Base-by-base conservation (phyloP, 2,797 vertebrate species). In the Pangasius djambal region DNA sequence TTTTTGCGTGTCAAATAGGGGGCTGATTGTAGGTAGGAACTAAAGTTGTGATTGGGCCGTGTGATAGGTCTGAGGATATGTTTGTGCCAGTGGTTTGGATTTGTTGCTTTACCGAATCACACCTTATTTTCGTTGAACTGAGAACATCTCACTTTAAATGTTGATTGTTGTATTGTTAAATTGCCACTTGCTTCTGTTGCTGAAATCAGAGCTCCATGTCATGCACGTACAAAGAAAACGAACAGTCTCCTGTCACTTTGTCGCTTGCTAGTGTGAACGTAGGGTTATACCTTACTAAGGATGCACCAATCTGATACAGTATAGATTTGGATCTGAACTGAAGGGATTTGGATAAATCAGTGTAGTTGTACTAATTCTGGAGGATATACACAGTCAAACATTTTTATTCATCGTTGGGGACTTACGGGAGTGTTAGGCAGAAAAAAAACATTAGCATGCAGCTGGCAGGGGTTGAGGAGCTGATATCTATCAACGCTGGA, bases 401-500 rank as follows among this genome's bases (percentile, higher is more conserved):
- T 48, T 72, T 81, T 34, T 61, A 59, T 89, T 79, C 22, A 81
- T 44, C 65, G 10, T 34, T n/a, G 20, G 34, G 28, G 75, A 72
- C 83, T 57, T 87, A 57, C 22, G 40, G 28, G 83, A 89, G 28
- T 70, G 63, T 85, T 55, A 72, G 34, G 69, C 61, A 48, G 86
- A 34, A 87, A 31, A 59, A 81, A 61, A 84, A 78, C 57, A 69
- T 87, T 59, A 87, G 61, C 50, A 78, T 59, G 61, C 50, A 34
- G 70, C 81, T 61, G 81, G 72, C 81, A 84, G 81, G 67, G 16
- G 89, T 77, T 75, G 69, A 65, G 78, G 85, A 44, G 69, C 72
- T 79, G 89, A 89, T 87, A 79, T 50, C 50, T 59, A 85, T 87
- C 86, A 85, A 1, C 6, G 13, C 70, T 78, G 70, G 48, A 84